Percentiles rank a stretch among this genome's conserved stretches.
These are phyloP conservation scores for Creontiades dilutus DNA, from an alignment of 2,888 invertebrate genomes.

Conservation along the genomic window DNA sequence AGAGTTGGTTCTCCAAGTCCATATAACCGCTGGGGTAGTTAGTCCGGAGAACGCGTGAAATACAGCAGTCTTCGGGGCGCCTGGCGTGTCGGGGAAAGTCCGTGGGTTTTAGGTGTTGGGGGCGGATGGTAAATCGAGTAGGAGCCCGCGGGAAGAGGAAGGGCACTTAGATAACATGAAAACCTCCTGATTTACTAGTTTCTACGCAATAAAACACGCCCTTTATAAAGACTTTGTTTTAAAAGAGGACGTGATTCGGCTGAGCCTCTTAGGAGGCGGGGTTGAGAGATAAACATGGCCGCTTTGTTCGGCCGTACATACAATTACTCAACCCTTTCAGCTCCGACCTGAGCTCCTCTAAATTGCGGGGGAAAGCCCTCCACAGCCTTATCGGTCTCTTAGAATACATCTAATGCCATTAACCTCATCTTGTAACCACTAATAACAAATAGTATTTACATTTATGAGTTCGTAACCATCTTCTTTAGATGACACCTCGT, in stretches of 20 bases:
- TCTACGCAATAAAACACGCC: constrained; percentile 35
- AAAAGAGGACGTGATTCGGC: constrained; percentile 42
- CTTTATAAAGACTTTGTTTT: constrained; percentile 36
- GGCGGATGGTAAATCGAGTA: constrained; percentile 29
- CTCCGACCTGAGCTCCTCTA: neutral
- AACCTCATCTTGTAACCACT: neutral
- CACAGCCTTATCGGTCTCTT: neutral
- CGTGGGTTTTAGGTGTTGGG: neutral
- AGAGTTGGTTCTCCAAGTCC: neutral
- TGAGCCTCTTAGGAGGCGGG: neutral
- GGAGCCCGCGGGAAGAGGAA: neutral
- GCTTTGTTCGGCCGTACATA: constrained; percentile 35
- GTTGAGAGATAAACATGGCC: constrained; percentile 28
- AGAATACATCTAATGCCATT: neutral
- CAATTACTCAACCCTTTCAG: constrained; percentile 35
- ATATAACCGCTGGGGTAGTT: neutral
- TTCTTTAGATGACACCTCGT: too few species aligned
- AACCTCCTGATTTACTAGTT: constrained; percentile 38
- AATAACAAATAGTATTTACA: neutral
- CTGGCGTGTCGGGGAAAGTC: constrained; percentile 1
- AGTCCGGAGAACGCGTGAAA: neutral
- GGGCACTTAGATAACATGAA: constrained; percentile 42
- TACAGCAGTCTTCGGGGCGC: neutral
- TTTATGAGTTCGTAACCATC: too few species aligned
- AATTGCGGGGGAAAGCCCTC: neutral